Percentiles rank a stretch among this genome's conserved stretches.
Conservation (phyloP, 2,113 vertebrate genomes). For the Anthoscopus minutus region DNA sequence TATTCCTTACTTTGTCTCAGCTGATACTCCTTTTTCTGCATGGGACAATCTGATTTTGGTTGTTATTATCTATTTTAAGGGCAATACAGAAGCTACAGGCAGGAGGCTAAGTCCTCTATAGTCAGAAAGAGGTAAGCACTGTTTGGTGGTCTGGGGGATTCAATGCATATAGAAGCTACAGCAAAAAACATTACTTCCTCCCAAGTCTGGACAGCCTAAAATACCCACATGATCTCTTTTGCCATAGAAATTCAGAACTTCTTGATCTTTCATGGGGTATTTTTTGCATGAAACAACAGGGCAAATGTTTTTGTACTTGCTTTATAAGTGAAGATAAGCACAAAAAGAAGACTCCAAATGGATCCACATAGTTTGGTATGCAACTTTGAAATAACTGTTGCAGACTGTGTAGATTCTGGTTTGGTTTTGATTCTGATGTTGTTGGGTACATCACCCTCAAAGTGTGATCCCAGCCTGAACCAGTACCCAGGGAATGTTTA, state of each 20-base stretch:
- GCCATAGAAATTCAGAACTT: neutral
- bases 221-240: neutral
- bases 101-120: neutral
- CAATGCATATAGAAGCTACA: neutral
- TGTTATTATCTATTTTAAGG: neutral
- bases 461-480: neutral
- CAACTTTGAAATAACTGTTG: neutral
- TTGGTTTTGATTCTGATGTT: neutral
- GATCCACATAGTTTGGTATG: neutral
- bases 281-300: neutral
- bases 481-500: neutral
- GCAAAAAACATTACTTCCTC: neutral
- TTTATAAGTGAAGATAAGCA: neutral
- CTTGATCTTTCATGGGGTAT: neutral
- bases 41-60: neutral
- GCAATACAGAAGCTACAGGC: neutral
- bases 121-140: neutral
- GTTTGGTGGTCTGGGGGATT: neutral
- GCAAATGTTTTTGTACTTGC: neutral
- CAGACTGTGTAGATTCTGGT: neutral
- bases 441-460: neutral
- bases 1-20: neutral
- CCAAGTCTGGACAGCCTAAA: neutral
- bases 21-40: neutral
- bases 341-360: neutral